phyloP scores from a whole-genome alignment of 2,888 invertebrate genomes.

The Agrenia bidenticulata region DNA sequence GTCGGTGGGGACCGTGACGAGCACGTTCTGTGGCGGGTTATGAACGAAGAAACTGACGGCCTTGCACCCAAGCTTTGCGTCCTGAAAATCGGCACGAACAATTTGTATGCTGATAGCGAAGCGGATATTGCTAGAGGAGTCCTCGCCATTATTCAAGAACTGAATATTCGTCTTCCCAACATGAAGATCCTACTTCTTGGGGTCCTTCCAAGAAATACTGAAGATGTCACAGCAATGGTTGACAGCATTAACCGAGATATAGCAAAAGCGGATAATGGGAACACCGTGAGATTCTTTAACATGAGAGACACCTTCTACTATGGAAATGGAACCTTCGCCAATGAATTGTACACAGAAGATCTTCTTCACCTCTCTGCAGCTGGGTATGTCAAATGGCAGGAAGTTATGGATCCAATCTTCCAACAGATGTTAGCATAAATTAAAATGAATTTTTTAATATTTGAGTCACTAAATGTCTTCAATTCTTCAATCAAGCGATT shows the following conservation, averaged over 20 bases:
- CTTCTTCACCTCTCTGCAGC: slow-evolving; percentile 37
- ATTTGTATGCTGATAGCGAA: slow-evolving; percentile 57
- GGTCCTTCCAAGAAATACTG: slow-evolving; percentile 31
- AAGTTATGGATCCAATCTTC: slow-evolving; percentile 41
- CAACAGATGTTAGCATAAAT: slow-evolving; percentile 32
- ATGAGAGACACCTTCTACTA: slow-evolving; percentile 45
- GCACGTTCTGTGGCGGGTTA: slow-evolving; percentile 61
- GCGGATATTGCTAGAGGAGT: slow-evolving; percentile 58
- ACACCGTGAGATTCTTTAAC: slow-evolving; percentile 39
- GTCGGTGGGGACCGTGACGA: slow-evolving; percentile 60
- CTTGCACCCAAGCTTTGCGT: slow-evolving; percentile 61
- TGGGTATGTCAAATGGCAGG: slow-evolving; percentile 48
- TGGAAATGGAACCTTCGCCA: slow-evolving; percentile 30
- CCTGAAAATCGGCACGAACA: slow-evolving; percentile 60
- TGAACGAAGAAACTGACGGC: slow-evolving; percentile 60
- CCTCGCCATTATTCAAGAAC: slow-evolving; percentile 56
- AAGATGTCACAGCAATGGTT: slow-evolving; percentile 4
- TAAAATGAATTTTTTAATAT: too few species aligned
- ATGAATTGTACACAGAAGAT: slow-evolving; percentile 32
- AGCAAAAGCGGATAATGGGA: slow-evolving; percentile 36
- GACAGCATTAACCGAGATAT: slow-evolving; percentile 20
- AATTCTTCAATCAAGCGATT: too few species aligned
- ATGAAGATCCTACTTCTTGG: slow-evolving; percentile 35
- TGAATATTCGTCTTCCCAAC: slow-evolving; percentile 51
- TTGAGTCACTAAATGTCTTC: too few species aligned